Percentiles rank a stretch among this genome's conserved stretches.
These are phyloP conservation scores for Sebastes reedi DNA, from an alignment of 2,797 vertebrate genomes.

Conservation along the genomic window DNA sequence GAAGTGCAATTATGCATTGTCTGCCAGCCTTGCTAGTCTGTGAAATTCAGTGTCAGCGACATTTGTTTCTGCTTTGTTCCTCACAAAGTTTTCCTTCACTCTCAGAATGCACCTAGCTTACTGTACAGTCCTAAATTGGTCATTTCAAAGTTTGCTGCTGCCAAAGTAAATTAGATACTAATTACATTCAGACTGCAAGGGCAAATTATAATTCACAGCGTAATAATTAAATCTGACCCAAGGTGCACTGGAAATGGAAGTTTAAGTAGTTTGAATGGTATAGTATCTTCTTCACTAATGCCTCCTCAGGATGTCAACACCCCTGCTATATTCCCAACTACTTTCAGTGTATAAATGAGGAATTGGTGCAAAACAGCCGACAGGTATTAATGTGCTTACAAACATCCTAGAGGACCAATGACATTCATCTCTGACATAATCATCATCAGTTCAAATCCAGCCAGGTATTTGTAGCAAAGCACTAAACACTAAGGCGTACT, in stretches of 20 bases:
- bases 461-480: not conserved
- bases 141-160: not conserved
- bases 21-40: not conserved
- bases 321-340: not conserved
- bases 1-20: not conserved
- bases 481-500: too few relatives aligned
- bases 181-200: not conserved
- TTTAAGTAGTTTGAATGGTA: not conserved
- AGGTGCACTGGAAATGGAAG: not conserved
- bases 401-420: not conserved
- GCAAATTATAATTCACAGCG: not conserved
- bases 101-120: not conserved
- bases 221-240: not conserved
- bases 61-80: not conserved
- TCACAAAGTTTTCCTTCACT: not conserved
- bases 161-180: not conserved
- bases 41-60: not conserved
- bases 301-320: not conserved
- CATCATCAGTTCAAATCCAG: not conserved
- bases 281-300: not conserved
- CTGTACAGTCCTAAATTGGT: not conserved
- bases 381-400: not conserved
- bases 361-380: rapidly evolving
- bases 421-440: not conserved
- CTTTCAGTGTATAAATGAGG: not conserved